Percentiles rank a stretch among this genome's conserved stretches.
Conservation (phyloP, 2,113 vertebrate genomes). For the Saguinus midas region DNA sequence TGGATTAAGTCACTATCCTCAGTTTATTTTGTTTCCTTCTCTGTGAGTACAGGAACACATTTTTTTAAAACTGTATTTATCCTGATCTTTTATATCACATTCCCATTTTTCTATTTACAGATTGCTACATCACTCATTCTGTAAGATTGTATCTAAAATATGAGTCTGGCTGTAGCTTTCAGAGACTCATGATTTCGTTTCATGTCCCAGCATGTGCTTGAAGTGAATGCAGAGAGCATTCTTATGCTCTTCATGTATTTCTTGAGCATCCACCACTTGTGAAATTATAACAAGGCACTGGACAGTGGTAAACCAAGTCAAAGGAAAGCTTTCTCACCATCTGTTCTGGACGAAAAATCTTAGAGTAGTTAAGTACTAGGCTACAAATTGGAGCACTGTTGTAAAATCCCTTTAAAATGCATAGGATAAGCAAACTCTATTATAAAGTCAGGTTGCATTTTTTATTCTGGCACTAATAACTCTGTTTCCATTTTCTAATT, state of each 20-base stretch:
- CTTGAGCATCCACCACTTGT: accelerated
- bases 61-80: not conserved
- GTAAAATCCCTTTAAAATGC: not conserved
- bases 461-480: not conserved
- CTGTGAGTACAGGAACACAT: not conserved
- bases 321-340: not conserved
- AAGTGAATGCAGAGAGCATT: accelerated
- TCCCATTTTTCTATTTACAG: not conserved
- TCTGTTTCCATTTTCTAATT: not conserved
- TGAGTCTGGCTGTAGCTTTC: not conserved
- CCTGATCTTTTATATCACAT: not conserved
- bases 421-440: not conserved
- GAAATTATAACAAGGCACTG: not conserved
- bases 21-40: not conserved
- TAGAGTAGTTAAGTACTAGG: no score
- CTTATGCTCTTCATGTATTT: accelerated
- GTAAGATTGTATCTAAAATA: not conserved
- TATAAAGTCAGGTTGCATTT: not conserved
- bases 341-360: not conserved
- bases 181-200: not conserved
- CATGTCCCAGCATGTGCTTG: accelerated
- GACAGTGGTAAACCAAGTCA: not conserved
- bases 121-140: not conserved
- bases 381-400: not conserved
- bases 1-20: not conserved